Conservation (phyloP, 2,888 invertebrate genomes). For the Nasonia oneida region DNA sequence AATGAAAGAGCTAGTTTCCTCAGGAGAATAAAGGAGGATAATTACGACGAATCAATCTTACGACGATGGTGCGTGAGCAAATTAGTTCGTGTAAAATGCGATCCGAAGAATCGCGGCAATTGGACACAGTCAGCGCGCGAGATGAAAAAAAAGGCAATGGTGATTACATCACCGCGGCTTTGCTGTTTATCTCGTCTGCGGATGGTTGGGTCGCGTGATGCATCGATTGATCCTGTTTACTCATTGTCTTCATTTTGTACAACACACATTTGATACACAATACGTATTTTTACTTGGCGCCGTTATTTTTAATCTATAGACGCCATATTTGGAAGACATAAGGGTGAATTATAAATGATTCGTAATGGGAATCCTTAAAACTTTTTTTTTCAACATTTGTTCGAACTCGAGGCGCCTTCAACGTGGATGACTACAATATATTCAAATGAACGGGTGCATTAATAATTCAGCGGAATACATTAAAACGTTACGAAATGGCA, state of each 20-base stretch:
- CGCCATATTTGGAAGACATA: no score
- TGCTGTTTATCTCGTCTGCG: background rate
- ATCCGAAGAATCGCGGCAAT: background rate
- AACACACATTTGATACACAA: no score
- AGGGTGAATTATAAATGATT: no score
- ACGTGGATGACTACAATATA: background rate
- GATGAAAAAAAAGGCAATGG: background rate
- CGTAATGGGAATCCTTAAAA: background rate
- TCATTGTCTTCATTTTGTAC: background rate
- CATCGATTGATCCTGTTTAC: background rate
- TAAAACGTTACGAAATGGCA: background rate
- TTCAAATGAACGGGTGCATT: background rate
- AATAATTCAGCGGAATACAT: slow-evolving; percentile 4
- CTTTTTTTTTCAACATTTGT: background rate
- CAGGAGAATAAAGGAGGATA: background rate
- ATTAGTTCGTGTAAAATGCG: slow-evolving; percentile 15
- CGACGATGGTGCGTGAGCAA: background rate
- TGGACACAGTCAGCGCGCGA: background rate
- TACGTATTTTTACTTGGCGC: no score
- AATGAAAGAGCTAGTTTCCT: background rate
- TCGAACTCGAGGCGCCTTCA: background rate
- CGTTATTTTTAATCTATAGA: no score
- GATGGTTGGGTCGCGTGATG: background rate
- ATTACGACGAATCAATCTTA: background rate
- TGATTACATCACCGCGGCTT: background rate